Conservation (phyloP, 1,140 invertebrate genomes). For the Macrosteles quadrilineatus region DNA sequence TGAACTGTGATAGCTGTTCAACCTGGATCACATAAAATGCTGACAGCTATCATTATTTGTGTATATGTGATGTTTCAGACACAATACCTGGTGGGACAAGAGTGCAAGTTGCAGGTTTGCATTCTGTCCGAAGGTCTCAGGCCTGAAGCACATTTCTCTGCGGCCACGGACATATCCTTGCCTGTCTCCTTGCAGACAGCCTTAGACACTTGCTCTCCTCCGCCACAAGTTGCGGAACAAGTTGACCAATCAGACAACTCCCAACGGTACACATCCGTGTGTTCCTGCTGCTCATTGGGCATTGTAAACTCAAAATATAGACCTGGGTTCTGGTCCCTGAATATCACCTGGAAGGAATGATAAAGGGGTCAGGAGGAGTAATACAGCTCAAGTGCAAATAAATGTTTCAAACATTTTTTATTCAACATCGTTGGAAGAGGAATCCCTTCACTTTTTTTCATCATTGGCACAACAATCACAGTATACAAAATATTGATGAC, state of each 20-base stretch:
- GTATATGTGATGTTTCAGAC: no score
- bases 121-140: slow-evolving; percentile 61
- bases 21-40: no score
- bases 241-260: slow-evolving; percentile 73
- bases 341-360: slow-evolving; percentile 65
- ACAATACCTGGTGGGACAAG: slow-evolving; percentile 74
- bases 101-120: slow-evolving; percentile 66
- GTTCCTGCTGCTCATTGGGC: slow-evolving; percentile 61
- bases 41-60: no score
- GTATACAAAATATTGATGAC: no score
- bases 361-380: no score
- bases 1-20: no score
- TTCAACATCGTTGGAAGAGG: no score
- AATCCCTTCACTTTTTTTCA: no score
- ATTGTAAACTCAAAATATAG: slow-evolving; percentile 82
- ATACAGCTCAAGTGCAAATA: no score
- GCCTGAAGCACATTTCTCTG: slow-evolving; percentile 64
- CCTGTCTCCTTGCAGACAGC: slow-evolving; percentile 66
- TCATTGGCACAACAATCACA: no score
- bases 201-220: slow-evolving; percentile 64
- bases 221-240: slow-evolving; percentile 76
- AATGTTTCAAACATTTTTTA: no score
- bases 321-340: slow-evolving; percentile 73
- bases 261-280: slow-evolving; percentile 59
- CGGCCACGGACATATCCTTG: slow-evolving; percentile 60